Conservation (phyloP, 2,113 vertebrate genomes). For the Catharus bicknelli region DNA sequence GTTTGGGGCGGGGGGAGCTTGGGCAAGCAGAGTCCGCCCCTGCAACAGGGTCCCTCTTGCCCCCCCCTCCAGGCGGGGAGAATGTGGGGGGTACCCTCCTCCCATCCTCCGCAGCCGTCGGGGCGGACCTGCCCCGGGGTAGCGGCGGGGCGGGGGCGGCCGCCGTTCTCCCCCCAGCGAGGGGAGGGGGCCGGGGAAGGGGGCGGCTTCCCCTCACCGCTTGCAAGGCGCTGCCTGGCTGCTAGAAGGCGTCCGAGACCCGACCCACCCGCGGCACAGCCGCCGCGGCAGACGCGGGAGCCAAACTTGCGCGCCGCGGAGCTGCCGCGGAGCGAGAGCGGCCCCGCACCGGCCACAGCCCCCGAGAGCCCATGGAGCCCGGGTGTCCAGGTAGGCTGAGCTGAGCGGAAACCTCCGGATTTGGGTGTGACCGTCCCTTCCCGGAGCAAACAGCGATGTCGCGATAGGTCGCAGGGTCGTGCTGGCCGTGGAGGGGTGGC, state of each 20-base stretch:
- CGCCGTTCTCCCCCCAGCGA: neutral
- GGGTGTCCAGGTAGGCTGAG: neutral
- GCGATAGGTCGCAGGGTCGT: neutral
- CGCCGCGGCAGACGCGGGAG: neutral
- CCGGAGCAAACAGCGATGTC: rapidly evolving
- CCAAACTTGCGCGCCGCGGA: neutral
- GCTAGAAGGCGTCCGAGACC: slow-evolving; percentile 51
- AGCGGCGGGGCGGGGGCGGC: neutral
- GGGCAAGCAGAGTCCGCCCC: neutral
- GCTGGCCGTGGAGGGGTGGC: neutral
- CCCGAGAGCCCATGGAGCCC: neutral
- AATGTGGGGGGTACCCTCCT: neutral
- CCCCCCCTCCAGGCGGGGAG: neutral
- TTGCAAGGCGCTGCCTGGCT: slow-evolving; percentile 41
- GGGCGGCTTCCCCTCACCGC: neutral
- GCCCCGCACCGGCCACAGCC: neutral
- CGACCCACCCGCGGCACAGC: slow-evolving; percentile 46
- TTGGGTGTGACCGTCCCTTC: neutral
- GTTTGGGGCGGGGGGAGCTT: neutral
- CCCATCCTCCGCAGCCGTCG: neutral
- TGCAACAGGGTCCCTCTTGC: neutral
- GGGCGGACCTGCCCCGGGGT: neutral
- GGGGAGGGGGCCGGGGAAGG: slow-evolving; percentile 17
- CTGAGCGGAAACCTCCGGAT: rapidly evolving
- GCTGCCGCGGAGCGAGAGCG: neutral